Evolutionary conservation across 2,888 invertebrate species (phyloP), one percentile per base, ranked within the genome.

Genomic region (Bugula neritina): DNA sequence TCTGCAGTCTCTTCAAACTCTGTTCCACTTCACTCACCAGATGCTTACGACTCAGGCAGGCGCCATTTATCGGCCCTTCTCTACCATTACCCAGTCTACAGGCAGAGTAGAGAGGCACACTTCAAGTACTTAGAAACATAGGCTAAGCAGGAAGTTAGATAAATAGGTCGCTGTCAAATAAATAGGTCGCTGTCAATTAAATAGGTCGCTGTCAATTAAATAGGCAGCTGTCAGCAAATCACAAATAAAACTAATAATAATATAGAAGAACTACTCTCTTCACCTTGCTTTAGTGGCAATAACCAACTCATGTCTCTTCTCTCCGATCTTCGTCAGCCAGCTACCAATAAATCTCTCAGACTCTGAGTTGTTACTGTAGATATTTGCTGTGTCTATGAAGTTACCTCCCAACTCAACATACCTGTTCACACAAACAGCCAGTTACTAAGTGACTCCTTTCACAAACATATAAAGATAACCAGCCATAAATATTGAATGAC

Each of bases 331-430:
- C 5, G 5, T 55, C 23, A 55, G 5, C 55, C 55, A 55, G 5
- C 13, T 55, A 5, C 55, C 55, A 55, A 55, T 55, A 23, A 55
- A 23, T 17, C n/a, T 55, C 55, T 55, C 55, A 17, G 55, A 17
- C n/a, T 25, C 55, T 5, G 43, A 43, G 21, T 25, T 25, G 23
- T n/a, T 10, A n/a, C 55, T 23, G n/a, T 55, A 55, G 3, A 55
- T n/a, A 55, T 55, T 23, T n/a, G 55, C 55, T 5, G 55, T 69
- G 71, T 72, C 21, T 71, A 70, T 79, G 93, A 92, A 83, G 55
- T 55, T 55, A 17, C 55, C 55, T 23, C 55, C 55, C 5, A 55
- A 23, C 55, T 55, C 55, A 5, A 55, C 5, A n/a, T 55, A 55
- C 25, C 55, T 55, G 25, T 5, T 17, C 5, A 21, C 21, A 10